phyloP scores from a whole-genome alignment of 2,113 vertebrate species.

The Bujurquina vittata region DNA sequence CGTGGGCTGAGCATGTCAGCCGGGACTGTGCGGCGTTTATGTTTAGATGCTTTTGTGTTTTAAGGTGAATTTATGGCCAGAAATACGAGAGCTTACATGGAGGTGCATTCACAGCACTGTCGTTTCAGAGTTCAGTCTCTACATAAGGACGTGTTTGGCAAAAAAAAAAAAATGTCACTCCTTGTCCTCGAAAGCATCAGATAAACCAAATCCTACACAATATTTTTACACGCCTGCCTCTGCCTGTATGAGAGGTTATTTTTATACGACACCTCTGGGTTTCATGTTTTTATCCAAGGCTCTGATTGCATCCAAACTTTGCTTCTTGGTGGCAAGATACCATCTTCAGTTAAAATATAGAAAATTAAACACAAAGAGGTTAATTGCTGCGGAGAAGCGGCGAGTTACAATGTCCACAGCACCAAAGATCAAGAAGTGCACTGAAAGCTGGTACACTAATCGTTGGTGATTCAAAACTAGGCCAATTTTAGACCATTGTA shows the following conservation, averaged over 20 bases:
- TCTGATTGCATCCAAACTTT: neutral
- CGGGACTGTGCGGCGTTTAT: conserved; percentile 44
- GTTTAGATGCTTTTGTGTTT: conserved; percentile 57
- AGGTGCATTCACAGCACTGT: conserved; percentile 37
- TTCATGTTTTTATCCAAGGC: neutral
- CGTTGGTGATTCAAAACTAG: too few species aligned
- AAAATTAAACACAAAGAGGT: neutral
- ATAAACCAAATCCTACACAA: conserved; percentile 32
- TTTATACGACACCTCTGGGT: conserved; percentile 20
- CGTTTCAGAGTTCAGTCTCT: conserved; percentile 35
- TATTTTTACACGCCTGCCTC: conserved; percentile 16
- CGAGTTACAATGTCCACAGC: neutral
- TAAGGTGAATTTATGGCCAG: conserved; percentile 47
- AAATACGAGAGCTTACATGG: conserved; percentile 31
- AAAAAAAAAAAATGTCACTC: conserved; percentile 28
- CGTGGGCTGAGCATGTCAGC: conserved; percentile 72
- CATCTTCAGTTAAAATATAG: neutral
- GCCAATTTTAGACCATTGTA: too few species aligned
- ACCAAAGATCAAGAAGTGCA: neutral
- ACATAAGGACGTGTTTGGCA: conserved; percentile 3
- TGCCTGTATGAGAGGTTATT: conserved; percentile 27
- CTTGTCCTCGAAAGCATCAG: conserved; percentile 40
- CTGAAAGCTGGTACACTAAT: neutral
- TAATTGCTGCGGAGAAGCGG: neutral
- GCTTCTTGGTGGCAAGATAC: neutral